Evolutionary conservation across 2,888 invertebrate genomes (phyloP).

Genomic region (Smittia aterrima): DNA sequence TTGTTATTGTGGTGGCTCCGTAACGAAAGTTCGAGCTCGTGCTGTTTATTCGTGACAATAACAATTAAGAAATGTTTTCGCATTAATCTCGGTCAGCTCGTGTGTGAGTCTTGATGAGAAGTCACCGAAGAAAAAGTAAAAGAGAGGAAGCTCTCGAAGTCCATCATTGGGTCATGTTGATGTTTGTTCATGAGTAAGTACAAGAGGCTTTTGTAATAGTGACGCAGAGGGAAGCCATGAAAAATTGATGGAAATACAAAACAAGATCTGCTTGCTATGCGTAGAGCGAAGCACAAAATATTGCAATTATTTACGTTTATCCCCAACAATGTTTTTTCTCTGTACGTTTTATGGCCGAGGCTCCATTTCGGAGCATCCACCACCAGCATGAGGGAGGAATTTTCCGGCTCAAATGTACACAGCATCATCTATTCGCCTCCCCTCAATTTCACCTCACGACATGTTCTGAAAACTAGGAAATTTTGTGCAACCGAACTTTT

Average conservation of each 20-base stretch:
- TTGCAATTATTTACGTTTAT: slow-evolving; percentile 38
- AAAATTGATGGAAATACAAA: neutral
- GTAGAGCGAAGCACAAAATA: slow-evolving; percentile 34
- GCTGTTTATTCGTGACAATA: neutral
- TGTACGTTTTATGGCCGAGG: neutral
- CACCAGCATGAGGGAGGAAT: neutral
- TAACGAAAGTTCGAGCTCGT: neutral
- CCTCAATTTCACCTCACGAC: neutral
- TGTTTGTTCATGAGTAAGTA: no score
- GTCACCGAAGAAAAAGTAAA: no score
- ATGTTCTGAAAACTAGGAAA: slow-evolving; percentile 8
- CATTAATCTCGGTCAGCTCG: neutral
- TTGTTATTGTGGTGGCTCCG: no score
- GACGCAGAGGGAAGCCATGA: neutral
- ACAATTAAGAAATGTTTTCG: neutral
- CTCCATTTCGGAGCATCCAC: neutral
- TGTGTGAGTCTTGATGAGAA: neutral
- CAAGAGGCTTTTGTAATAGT: no score
- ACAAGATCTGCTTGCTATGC: slow-evolving; percentile 25
- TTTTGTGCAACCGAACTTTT: slow-evolving; percentile 32
- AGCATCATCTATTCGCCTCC: neutral
- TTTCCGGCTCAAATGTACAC: neutral
- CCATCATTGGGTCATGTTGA: no score
- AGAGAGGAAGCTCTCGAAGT: no score
- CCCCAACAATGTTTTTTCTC: slow-evolving; percentile 7